Conservation (phyloP, 2,113 vertebrate genomes). For the Nannospalax galili region DNA sequence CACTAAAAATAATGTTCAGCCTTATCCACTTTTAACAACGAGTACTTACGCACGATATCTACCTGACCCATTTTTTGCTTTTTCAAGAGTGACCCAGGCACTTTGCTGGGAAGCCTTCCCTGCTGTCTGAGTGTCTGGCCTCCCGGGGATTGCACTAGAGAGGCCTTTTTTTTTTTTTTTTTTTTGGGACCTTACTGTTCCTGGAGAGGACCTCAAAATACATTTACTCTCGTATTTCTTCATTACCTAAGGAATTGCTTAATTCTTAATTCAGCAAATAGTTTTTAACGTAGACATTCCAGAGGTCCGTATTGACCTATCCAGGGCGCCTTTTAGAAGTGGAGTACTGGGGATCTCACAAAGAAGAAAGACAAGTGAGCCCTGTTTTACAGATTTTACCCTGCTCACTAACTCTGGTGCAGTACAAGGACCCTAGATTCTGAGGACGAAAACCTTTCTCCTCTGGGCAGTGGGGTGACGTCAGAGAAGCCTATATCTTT, state of each 20-base stretch:
- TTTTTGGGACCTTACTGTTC: not conserved
- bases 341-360: not conserved
- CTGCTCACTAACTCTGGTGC: not conserved
- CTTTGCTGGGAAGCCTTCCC: not conserved
- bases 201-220: not conserved
- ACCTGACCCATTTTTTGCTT: conserved; percentile 27
- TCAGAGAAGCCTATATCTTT: not conserved
- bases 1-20: not conserved
- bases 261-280: conserved; percentile 37
- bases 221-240: conserved; percentile 14
- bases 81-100: not conserved
- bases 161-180: not conserved
- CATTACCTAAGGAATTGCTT: not conserved
- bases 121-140: not conserved
- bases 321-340: not conserved
- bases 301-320: not conserved
- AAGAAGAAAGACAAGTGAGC: not conserved
- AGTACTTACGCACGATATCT: not conserved
- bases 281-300: not conserved
- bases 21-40: not conserved
- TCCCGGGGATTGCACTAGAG: not conserved
- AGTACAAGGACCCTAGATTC: not conserved
- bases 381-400: not conserved
- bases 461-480: not conserved
- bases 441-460: conserved; percentile 21